phyloP scores from a whole-genome alignment of 2,797 vertebrate species.

The Sphenopsis melanotis region DNA sequence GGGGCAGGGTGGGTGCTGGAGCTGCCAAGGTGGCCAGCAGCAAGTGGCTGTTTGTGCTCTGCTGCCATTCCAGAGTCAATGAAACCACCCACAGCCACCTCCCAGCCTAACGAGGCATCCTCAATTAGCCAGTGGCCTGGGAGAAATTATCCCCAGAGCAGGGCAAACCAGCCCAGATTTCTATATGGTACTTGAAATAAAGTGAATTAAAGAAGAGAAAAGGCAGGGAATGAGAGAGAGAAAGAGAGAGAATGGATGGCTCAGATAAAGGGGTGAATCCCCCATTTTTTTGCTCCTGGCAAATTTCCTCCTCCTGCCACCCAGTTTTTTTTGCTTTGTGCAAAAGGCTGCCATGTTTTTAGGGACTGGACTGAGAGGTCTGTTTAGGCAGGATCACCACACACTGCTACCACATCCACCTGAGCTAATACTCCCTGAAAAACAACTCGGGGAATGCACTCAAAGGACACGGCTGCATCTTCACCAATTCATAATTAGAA shows the following conservation, averaged over 20 bases:
- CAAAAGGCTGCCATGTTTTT: not conserved
- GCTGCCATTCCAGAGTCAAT: not conserved
- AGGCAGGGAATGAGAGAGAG: not conserved
- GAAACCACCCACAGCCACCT: not conserved
- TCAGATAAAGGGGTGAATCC: not conserved
- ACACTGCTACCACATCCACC: not conserved
- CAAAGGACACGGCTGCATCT: rapidly evolving
- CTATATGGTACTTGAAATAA: not conserved
- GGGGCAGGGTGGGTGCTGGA: not conserved
- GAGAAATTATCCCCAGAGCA: not conserved
- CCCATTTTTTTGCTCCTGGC: not conserved
- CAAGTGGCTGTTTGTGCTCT: not conserved
- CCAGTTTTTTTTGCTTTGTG: too few relatives aligned
- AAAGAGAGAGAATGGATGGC: rapidly evolving
- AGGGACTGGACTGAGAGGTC: not conserved
- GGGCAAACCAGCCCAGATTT: not conserved
- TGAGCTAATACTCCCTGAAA: not conserved
- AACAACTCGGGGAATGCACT: rapidly evolving
- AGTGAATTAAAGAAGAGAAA: not conserved
- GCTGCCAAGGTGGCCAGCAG: not conserved
- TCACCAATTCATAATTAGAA: not conserved
- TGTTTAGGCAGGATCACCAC: not conserved
- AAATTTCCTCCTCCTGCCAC: not conserved
- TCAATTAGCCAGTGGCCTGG: not conserved
- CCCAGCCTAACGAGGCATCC: rapidly evolving